Evolutionary conservation across 2,797 vertebrate species (phyloP), one percentile per base, ranked within the genome.

Genomic region (Micromesistius poutassou): DNA sequence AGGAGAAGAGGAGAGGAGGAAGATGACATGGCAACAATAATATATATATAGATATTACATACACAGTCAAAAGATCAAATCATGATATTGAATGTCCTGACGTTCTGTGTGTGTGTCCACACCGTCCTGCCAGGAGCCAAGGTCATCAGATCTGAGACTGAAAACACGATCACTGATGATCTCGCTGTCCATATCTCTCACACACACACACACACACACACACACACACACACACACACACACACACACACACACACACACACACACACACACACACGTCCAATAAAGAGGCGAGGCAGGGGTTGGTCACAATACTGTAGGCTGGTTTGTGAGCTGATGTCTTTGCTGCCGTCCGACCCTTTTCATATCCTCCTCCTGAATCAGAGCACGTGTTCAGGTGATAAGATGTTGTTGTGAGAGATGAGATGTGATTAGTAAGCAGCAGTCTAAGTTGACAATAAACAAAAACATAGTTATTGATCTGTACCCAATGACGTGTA

Each of bases 91-190:
- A 55, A 55, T 22, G 46, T 12, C 6, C 16, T 19, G 46, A 22
- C 19, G 13, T 4, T 33, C 7, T 22, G 33, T 30, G 74, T 50
- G 74, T 13, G 28, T 55, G 19, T 2, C 13, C 16, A 3, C 16
- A 1, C 16, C 13, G 16, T 30, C 74, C n/a, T 35, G 4, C 68
- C 76, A 38, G 46, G 38, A 77, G 30, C 68, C 68, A 77, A 71
- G 76, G 46, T 73, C 71, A 35, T 31, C 76, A 31, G 42, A 62
- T 30, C 30, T 25, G 12, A 28, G 50, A 35, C 31, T 36, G n/a
- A 73, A 77, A 72, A 46, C 70, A 77, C 25, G 46, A 70, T 72
- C 70, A 77, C 40, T 71, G 38, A 72, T 77, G 22, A 40, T 14
- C 70, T 40, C 71, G 22, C 16, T 25, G 35, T 1, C 9, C 71